Evolutionary conservation across 2,888 invertebrate species (phyloP), one percentile per base, ranked within the genome.

Genomic region (Andrena flavipes): DNA sequence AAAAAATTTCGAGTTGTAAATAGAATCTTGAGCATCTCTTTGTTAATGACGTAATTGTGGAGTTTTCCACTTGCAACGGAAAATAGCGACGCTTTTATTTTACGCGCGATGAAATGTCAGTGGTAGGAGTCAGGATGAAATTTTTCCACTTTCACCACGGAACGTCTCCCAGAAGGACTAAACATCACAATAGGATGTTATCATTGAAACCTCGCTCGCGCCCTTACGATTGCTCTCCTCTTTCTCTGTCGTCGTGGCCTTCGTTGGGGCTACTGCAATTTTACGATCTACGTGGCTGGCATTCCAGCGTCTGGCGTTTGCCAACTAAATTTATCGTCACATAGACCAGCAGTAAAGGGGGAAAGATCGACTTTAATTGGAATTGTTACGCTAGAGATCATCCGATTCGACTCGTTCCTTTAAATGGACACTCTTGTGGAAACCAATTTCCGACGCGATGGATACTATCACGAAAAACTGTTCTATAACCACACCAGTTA

Each of bases 271-370:
- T 8, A 10, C 35, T 48, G 59, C 51, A 76, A 76, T 65, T 80
- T 76, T 76, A 80, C 77, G 76, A 76, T 30, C 23, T 67, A 76
- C 77, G 70, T 77, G 77, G 65, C 62, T 62, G 59, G 70, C 77
- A 80, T 76, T 65, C 54, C 59, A 7, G 7, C 20, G 48, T 20
- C 23, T 7, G n/a, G 5, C 76, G 70, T 30, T 60, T 54, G 51
- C 79, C 65, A 64, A 56, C 76, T 49, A 59, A 75, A 79, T 76
- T 79, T 70, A 79, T 79, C 60, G 64, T 65, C 62, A 26, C 13
- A 16, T 42, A 16, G 23, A 49, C 29, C 49, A 35, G 23, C 69
- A 5, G 59, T 42, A 65, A 76, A 70, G 4, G 59, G 35, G 42
- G 16, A 49, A 64, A 30, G 64, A 70, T 64, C 59, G 70, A 62